Percentiles rank a stretch among this genome's conserved stretches.
These are phyloP conservation scores for Euspilapteryx auroguttella DNA, from an alignment of 2,888 invertebrate species.

Conservation along the genomic window DNA sequence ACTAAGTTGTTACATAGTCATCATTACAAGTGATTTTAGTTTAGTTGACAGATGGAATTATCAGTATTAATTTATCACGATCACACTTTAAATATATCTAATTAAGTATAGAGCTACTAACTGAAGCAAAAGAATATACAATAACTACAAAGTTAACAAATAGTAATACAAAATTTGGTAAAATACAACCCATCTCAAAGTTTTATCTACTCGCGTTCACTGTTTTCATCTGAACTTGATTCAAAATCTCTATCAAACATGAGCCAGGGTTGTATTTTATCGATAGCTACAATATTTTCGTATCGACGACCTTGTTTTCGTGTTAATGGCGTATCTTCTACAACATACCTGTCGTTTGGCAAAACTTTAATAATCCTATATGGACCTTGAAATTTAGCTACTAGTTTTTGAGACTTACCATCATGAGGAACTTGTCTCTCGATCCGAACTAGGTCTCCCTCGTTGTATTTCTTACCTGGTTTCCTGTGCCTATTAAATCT, in stretches of 20 bases:
- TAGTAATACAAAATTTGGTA: too few relatives aligned
- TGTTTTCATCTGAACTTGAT: too few relatives aligned
- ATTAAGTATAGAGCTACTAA: too few relatives aligned
- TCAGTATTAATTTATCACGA: too few relatives aligned
- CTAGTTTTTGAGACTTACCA: not conserved
- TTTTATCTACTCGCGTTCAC: too few relatives aligned
- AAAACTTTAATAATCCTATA: conserved; percentile 1
- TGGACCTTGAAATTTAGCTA: not conserved
- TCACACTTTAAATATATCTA: too few relatives aligned
- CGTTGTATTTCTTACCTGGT: not conserved
- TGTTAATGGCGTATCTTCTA: conserved; percentile 1
- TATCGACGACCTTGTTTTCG: not conserved
- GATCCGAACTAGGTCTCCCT: not conserved
- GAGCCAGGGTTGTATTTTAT: not conserved
- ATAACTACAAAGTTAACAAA: too few relatives aligned
- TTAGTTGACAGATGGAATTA: too few relatives aligned
- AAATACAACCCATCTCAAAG: too few relatives aligned
- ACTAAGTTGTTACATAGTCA: too few relatives aligned
- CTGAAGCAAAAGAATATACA: too few relatives aligned
- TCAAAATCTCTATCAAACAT: not conserved
- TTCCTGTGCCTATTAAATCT: not conserved
- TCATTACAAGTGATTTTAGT: too few relatives aligned
- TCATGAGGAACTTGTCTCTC: not conserved
- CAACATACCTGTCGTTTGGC: not conserved
- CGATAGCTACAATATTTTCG: not conserved